Conservation (phyloP, 2,888 invertebrate genomes). For the Gandaritis pyraliata region DNA sequence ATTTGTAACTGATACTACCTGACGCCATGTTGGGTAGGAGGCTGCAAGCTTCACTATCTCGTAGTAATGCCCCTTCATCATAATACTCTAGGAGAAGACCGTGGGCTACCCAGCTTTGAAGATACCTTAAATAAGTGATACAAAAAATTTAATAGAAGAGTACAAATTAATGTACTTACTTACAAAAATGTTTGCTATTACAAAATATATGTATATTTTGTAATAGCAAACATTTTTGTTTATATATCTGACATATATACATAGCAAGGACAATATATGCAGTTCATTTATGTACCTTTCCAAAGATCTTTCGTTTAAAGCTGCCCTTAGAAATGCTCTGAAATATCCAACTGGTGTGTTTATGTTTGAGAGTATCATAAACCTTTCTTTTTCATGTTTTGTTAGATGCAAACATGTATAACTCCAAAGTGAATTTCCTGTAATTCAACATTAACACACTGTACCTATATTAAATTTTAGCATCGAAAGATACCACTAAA, state of each 20-base stretch:
- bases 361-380: conserved; percentile 84
- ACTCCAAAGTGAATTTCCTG: conserved; percentile 89
- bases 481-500: too few relatives aligned
- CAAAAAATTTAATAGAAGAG: too few relatives aligned
- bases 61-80: conserved; percentile 93
- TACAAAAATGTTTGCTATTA: too few relatives aligned
- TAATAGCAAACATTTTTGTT: not conserved
- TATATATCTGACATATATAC: not conserved
- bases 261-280: not conserved
- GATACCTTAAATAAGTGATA: conserved; percentile 79
- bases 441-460: conserved; percentile 27
- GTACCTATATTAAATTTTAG: not conserved
- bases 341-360: conserved; percentile 89
- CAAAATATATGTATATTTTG: too few relatives aligned
- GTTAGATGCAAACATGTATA: conserved; percentile 92
- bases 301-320: conserved; percentile 95
- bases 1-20: conserved; percentile 78
- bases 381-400: conserved; percentile 94
- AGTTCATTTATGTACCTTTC: conserved; percentile 82
- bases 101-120: conserved; percentile 90
- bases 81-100: conserved; percentile 88
- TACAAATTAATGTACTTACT: too few relatives aligned
- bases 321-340: conserved; percentile 94
- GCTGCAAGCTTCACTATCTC: conserved; percentile 91
- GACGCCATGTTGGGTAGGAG: conserved; percentile 94